Percentiles rank a stretch among this genome's conserved stretches.
Conservation (phyloP, 2,113 vertebrate species). For the Saccopteryx bilineata region DNA sequence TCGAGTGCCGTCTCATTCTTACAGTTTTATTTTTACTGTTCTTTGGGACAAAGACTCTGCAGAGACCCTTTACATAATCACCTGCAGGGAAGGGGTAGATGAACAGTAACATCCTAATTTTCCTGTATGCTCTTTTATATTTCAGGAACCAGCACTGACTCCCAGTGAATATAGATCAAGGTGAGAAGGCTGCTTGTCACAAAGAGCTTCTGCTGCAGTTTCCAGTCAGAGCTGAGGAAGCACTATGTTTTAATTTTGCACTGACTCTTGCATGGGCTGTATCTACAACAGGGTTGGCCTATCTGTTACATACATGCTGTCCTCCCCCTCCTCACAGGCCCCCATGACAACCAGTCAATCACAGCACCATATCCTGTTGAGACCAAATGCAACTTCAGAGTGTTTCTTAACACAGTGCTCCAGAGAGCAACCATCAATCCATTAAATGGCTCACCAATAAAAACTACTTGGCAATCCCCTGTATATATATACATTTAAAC, state of each 20-base stretch:
- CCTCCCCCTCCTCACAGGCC: background rate
- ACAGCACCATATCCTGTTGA: background rate
- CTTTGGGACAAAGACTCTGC: background rate
- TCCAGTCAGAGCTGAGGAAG: background rate
- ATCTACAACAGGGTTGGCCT: background rate
- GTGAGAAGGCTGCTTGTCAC: background rate
- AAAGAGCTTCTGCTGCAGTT: background rate
- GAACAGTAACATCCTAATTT: background rate
- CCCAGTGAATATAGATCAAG: background rate
- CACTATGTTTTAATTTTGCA: background rate
- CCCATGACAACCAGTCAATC: background rate
- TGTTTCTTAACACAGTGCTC: background rate
- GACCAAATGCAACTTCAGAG: background rate
- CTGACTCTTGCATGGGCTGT: background rate
- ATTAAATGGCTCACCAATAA: background rate
- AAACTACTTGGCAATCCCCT: background rate
- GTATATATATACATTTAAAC: background rate
- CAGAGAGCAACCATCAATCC: background rate
- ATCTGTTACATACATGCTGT: fast-evolving
- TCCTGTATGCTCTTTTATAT: background rate
- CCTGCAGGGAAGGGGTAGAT: fast-evolving
- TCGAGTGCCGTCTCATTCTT: too few species aligned
- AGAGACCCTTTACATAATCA: background rate
- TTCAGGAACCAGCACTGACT: background rate
- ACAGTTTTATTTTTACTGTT: background rate